Conservation (phyloP, 37 sponge, comb jelly and placozoan genomes). For the Hormiphora californensis region DNA sequence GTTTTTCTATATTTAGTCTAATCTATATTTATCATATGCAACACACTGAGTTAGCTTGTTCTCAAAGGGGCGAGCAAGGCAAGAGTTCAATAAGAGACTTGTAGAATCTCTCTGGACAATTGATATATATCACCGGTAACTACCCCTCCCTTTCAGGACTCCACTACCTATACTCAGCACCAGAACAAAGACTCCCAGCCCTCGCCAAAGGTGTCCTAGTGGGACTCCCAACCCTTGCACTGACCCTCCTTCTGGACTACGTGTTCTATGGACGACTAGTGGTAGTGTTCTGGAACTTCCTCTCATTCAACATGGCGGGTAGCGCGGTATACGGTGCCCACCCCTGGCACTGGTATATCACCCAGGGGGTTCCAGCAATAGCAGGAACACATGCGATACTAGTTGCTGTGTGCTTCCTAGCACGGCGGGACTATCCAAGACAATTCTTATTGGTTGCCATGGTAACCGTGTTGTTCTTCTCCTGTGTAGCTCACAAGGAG, state of each 20-base stretch:
- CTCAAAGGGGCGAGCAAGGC: too few species aligned
- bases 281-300: background rate
- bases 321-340: constrained; percentile 9
- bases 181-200: background rate
- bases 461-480: constrained; percentile 2
- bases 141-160: background rate
- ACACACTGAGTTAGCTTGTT: too few species aligned
- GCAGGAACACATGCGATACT: background rate
- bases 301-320: background rate
- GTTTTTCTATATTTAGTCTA: too few species aligned
- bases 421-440: background rate
- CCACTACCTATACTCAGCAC: background rate
- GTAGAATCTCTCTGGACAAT: too few species aligned
- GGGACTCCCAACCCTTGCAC: background rate
- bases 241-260: background rate
- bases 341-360: constrained; percentile 34
- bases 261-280: background rate
- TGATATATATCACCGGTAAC: too few species aligned
- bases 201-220: background rate
- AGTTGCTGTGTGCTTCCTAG: background rate
- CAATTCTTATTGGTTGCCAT: background rate
- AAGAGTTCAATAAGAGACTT: too few species aligned
- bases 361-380: background rate
- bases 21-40: too few species aligned
- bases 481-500: background rate